Percentiles rank a stretch among this genome's conserved stretches.
Evolutionary conservation across 2,888 invertebrate species (phyloP).

Genomic region (Volucella inflata): DNA sequence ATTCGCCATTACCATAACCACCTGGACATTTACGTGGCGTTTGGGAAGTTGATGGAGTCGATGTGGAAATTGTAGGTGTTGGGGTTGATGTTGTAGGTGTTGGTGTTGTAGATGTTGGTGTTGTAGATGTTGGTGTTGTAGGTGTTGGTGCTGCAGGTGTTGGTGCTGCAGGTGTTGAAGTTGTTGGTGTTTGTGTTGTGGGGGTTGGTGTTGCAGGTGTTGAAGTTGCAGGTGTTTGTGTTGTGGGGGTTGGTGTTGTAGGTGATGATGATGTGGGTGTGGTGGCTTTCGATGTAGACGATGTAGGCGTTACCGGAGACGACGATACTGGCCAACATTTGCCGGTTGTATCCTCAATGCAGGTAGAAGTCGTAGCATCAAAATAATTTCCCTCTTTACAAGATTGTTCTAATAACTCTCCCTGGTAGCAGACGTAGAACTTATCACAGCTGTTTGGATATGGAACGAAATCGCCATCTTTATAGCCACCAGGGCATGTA

Average conservation of each 20-base stretch:
- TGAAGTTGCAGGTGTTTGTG: not conserved
- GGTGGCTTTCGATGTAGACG: not conserved
- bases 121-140: not conserved
- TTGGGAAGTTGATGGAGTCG: not conserved
- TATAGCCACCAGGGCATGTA: slow-evolving; percentile 77
- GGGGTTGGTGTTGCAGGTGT: not conserved
- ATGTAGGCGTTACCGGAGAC: not conserved
- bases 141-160: slow-evolving; percentile 3
- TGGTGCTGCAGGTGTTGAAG: slow-evolving; percentile 15
- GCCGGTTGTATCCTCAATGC: not conserved
- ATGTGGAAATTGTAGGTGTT: not conserved
- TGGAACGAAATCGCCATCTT: slow-evolving; percentile 76
- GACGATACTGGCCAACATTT: slow-evolving; percentile 1
- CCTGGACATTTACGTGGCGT: slow-evolving; percentile 76
- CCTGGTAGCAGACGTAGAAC: slow-evolving; percentile 77
- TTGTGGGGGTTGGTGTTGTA: not conserved
- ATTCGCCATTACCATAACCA: slow-evolving; percentile 76
- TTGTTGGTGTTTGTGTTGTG: not conserved
- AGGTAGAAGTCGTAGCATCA: slow-evolving; percentile 25
- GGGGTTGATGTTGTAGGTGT: not conserved
- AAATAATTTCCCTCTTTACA: slow-evolving; percentile 79
- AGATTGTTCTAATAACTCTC: slow-evolving; percentile 75
- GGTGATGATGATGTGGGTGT: not conserved
- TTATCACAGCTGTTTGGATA: slow-evolving; percentile 78
- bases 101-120: not conserved